Base-by-base conservation (phyloP, 2,113 vertebrate species). In the Ictalurus punctatus region DNA sequence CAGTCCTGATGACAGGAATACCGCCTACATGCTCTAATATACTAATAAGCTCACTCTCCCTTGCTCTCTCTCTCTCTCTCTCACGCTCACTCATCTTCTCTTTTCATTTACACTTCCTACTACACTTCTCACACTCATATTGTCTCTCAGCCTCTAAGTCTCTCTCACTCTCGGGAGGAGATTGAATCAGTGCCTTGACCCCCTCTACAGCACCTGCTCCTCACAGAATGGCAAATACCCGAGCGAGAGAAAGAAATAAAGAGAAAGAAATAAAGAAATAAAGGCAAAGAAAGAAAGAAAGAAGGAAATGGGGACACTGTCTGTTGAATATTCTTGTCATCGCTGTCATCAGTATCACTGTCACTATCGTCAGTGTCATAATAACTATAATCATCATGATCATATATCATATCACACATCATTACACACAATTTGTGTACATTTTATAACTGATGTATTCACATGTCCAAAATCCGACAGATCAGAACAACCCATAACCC, bases 21-120 rank as follows among this genome's bases (percentile, higher is more conserved):
- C 59, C 92, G 88, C 91, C 86, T 88, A 89, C 69, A 89, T 87
- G 87, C 92, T 92, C 92, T 85, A 89, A 91, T 92, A 88, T 89
- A 92, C 83, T 88, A 85, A 88, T 91, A 80, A 90, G 63, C 74
- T 63, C 81, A 48, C 81, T 86, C 85, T 10, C 85, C 83, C 86
- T 79, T 84, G 30, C 58, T 61, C 88, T 37, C n/a, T 86, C 88
- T 85, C 87, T 65, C 61, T 65, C 86, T 65, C 65, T 84, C 30
- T 65, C 52, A 61, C 69, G 67, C 59, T 65, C 88, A 19, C 85
- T 74, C n/a, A n/a, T 83, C 40, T 63, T 69, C 69, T 78, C 79
- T 65, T 88, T 85, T 88, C 81, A 37, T 88, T 91, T 84, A 73
- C 86, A 85, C 76, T 83, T 80, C 54, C 34, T 37, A 52, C 54